Conservation (phyloP, 2,113 vertebrate genomes). For the Xiphophorus hellerii region DNA sequence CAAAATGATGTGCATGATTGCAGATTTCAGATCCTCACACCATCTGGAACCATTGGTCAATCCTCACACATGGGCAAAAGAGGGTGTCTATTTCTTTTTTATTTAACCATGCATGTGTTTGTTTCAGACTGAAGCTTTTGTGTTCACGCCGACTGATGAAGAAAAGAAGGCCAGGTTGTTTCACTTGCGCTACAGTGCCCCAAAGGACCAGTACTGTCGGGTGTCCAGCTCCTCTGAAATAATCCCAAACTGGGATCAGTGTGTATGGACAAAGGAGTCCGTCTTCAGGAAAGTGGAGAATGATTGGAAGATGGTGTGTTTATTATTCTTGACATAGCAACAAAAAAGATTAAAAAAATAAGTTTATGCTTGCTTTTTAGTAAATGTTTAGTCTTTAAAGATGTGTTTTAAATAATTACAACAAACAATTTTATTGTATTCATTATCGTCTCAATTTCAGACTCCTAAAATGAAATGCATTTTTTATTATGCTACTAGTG, state of each 20-base stretch:
- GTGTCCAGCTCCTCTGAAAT: slow-evolving; percentile 82
- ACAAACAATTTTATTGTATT: no score
- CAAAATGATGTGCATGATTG: no score
- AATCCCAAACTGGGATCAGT: slow-evolving; percentile 87
- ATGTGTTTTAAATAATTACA: no score
- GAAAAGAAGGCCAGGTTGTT: slow-evolving; percentile 85
- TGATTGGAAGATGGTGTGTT: slow-evolving; percentile 94
- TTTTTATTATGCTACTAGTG: neutral
- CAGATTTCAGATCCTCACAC: no score
- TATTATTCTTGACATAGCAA: neutral
- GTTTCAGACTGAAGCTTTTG: slow-evolving; percentile 68
- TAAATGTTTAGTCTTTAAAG: no score
- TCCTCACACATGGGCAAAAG: no score
- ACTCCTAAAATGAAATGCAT: no score
- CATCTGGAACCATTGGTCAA: no score
- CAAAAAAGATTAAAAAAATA: no score
- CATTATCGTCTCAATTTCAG: no score
- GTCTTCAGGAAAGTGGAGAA: slow-evolving; percentile 90
- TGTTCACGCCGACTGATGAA: slow-evolving; percentile 87
- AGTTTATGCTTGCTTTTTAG: no score
- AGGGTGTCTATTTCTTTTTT: neutral
- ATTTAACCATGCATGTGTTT: slow-evolving; percentile 7
- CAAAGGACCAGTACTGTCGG: slow-evolving; percentile 86
- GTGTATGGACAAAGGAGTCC: slow-evolving; percentile 86
- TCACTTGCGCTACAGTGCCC: slow-evolving; percentile 85